Evolutionary conservation across 2,113 vertebrate genomes (phyloP).

Genomic region (Canis aureus): DNA sequence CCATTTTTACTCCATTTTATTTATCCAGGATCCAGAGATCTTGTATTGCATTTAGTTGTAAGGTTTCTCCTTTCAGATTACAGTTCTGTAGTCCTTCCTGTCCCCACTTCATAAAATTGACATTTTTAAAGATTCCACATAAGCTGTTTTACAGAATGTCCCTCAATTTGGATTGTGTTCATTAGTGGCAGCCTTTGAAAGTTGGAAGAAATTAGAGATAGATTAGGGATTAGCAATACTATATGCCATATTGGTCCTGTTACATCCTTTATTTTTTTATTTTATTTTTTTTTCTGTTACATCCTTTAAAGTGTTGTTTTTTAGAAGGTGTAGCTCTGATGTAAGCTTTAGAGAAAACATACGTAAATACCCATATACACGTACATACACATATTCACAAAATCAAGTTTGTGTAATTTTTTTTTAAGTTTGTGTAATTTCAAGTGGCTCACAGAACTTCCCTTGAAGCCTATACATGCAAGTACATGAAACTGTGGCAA

Average conservation of each 20-base stretch:
- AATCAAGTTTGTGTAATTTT: background rate
- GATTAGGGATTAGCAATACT: background rate
- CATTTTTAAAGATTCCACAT: background rate
- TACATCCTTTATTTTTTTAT: background rate
- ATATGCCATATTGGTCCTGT: background rate
- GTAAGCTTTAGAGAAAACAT: background rate
- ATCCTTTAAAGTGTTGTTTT: background rate
- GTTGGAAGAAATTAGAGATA: background rate
- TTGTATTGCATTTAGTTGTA: background rate
- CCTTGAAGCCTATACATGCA: background rate
- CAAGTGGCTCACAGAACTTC: background rate
- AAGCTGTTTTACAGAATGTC: background rate
- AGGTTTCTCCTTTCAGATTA: background rate
- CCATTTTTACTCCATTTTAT: background rate
- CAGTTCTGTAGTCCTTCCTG: background rate
- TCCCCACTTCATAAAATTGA: background rate
- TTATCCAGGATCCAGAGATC: background rate
- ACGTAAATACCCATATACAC: background rate
- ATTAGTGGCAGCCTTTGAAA: background rate
- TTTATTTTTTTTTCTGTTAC: background rate
- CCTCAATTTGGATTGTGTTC: background rate
- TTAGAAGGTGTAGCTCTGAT: background rate
- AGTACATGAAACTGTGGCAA: background rate
- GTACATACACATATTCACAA: background rate
- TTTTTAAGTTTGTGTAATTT: background rate